phyloP scores from a whole-genome alignment of 2,888 invertebrate genomes.

The Antheraea yamamai region DNA sequence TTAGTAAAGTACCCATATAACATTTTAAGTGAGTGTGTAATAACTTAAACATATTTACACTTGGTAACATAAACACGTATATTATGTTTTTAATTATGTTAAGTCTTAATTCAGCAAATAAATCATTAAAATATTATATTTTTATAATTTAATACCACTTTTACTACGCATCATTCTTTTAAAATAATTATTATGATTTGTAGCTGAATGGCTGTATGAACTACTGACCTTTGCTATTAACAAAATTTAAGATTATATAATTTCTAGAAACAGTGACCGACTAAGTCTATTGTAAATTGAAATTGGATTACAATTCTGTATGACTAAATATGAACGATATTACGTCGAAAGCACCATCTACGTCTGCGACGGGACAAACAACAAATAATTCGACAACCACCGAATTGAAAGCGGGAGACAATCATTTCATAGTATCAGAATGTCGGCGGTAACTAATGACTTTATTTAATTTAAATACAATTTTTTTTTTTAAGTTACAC shows the following conservation, averaged over 20 bases:
- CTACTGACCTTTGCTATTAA: neutral
- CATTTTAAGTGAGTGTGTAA: neutral
- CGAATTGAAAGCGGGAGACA: constrained; percentile 38
- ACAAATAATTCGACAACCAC: constrained; percentile 30
- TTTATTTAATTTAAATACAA: neutral
- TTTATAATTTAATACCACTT: neutral
- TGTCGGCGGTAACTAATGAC: constrained; percentile 51
- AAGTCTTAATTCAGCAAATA: neutral
- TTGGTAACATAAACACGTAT: neutral
- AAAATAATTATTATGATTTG: neutral
- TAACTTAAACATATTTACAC: neutral
- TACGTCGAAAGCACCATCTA: constrained; percentile 33
- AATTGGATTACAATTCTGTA: neutral
- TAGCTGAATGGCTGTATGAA: neutral
- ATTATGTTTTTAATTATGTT: neutral
- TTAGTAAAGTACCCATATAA: neutral
- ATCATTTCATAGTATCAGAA: constrained; percentile 57
- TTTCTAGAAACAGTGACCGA: neutral
- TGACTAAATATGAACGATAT: constrained; percentile 36
- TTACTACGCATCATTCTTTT: neutral
- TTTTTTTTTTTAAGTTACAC: neutral
- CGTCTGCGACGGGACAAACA: constrained; percentile 30
- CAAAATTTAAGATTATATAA: neutral
- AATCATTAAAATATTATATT: neutral
- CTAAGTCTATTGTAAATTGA: neutral